A percentile compares a stretch with the other conserved stretches of the same genome.
phyloP scores from a whole-genome alignment of 2,888 invertebrate genomes.

The Pachydiplax longipennis region DNA sequence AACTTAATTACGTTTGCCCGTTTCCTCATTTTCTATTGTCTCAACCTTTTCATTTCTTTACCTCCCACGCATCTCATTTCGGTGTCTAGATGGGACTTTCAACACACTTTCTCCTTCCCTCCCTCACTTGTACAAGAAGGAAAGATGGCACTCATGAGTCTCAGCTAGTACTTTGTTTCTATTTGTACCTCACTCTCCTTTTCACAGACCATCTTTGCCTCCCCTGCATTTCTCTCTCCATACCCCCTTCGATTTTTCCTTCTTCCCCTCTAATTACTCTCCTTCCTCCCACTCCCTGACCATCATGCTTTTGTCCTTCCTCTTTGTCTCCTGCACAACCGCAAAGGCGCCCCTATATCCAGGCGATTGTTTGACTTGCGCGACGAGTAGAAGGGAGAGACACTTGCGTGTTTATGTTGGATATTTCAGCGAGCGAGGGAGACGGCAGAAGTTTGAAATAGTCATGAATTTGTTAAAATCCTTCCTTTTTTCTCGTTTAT shows the following conservation, averaged over 20 bases:
- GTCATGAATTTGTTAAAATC: background rate
- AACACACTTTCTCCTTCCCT: no score
- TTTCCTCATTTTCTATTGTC: no score
- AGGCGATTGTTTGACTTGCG: background rate
- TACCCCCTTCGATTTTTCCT: background rate
- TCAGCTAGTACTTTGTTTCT: no score
- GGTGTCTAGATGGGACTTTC: no score
- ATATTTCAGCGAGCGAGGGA: background rate
- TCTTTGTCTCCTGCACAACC: background rate
- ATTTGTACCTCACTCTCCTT: background rate
- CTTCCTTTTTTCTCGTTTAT: background rate
- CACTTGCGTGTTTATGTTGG: background rate
- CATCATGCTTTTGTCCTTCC: background rate
- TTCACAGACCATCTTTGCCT: background rate
- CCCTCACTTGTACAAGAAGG: no score
- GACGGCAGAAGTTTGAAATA: background rate
- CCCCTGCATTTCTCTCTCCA: background rate
- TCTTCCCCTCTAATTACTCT: background rate
- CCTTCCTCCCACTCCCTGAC: background rate
- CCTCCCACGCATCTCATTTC: no score
- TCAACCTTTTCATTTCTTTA: no score
- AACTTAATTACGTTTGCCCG: no score
- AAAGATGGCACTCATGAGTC: no score
- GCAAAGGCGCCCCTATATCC: background rate
- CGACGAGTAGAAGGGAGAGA: background rate